phyloP scores from a whole-genome alignment of 2,888 invertebrate species.

The Trypoxylon attenuatum region DNA sequence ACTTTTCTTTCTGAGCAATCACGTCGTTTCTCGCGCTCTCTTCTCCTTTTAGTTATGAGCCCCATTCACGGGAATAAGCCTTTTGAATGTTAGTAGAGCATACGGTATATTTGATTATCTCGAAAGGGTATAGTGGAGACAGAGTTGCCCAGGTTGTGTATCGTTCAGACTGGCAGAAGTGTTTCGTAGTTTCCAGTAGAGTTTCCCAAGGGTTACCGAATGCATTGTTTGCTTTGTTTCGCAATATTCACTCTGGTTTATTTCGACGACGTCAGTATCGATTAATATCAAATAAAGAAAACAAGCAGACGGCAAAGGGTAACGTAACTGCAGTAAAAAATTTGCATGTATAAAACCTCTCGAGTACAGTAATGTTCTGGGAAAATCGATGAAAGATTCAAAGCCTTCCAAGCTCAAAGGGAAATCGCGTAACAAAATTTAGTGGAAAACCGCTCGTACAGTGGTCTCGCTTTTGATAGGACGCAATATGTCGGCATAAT shows the following conservation, averaged over 20 bases:
- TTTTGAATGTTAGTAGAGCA: slow-evolving; percentile 10
- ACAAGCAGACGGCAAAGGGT: no score
- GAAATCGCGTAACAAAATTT: no score
- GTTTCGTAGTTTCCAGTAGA: background rate
- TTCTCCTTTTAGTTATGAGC: background rate
- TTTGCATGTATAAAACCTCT: no score
- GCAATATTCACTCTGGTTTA: slow-evolving; percentile 3
- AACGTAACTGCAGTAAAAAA: no score
- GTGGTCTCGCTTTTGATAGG: background rate
- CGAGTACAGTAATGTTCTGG: no score
- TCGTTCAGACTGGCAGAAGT: no score
- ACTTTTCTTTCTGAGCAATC: background rate
- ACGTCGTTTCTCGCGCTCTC: slow-evolving; percentile 8
- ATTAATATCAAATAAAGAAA: no score
- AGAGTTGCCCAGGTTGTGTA: no score
- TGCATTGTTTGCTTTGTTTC: slow-evolving; percentile 4
- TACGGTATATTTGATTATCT: slow-evolving; percentile 19
- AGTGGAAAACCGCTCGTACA: no score
- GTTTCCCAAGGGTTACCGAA: background rate
- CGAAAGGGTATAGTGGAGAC: no score
- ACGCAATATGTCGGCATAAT: slow-evolving; percentile 4
- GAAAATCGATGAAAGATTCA: no score
- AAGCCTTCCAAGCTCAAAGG: no score
- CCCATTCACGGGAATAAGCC: background rate
- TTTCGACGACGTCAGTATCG: background rate